Percentiles rank a stretch among this genome's conserved stretches.
Conservation (phyloP, 1,140 invertebrate genomes). For the Mactra quadrangularis region DNA sequence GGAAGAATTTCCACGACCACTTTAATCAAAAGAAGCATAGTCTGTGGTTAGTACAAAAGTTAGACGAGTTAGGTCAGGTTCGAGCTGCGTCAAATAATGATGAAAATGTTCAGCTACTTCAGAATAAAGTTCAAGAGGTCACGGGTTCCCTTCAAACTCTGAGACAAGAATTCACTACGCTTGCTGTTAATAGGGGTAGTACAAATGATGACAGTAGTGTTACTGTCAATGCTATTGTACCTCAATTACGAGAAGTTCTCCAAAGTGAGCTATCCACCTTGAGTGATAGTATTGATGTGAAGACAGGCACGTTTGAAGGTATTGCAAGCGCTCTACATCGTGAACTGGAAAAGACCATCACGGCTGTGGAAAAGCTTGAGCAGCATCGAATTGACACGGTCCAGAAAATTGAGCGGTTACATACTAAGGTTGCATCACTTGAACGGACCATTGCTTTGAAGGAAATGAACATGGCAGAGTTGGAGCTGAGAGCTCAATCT, state of each 20-base stretch:
- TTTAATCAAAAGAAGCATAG: slow-evolving; percentile 58
- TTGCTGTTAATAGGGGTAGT: background rate
- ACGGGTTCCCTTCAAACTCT: background rate
- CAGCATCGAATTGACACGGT: slow-evolving; percentile 62
- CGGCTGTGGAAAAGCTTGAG: slow-evolving; percentile 64
- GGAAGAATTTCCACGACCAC: slow-evolving; percentile 59
- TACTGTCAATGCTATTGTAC: slow-evolving; percentile 21
- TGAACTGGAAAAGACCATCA: slow-evolving; percentile 70
- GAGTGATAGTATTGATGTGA: slow-evolving; percentile 52
- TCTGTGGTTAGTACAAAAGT: slow-evolving; percentile 51
- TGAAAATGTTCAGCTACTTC: background rate
- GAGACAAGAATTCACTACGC: background rate
- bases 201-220: too few species aligned
- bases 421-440: too few species aligned
- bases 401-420: too few species aligned
- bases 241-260: slow-evolving; percentile 11
- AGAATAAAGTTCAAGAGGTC: too few species aligned
- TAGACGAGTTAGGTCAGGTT: too few species aligned
- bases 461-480: slow-evolving; percentile 72
- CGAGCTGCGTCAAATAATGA: too few species aligned
- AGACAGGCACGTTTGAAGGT: slow-evolving; percentile 68
- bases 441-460: too few species aligned
- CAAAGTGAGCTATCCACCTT: slow-evolving; percentile 12
- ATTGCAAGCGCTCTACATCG: slow-evolving; percentile 70
- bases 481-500: slow-evolving; percentile 69